A percentile compares a stretch with the other conserved stretches of the same genome.
These are phyloP conservation scores for Halotydeus destructor DNA, from an alignment of 1,140 invertebrate genomes.

Conservation along the genomic window DNA sequence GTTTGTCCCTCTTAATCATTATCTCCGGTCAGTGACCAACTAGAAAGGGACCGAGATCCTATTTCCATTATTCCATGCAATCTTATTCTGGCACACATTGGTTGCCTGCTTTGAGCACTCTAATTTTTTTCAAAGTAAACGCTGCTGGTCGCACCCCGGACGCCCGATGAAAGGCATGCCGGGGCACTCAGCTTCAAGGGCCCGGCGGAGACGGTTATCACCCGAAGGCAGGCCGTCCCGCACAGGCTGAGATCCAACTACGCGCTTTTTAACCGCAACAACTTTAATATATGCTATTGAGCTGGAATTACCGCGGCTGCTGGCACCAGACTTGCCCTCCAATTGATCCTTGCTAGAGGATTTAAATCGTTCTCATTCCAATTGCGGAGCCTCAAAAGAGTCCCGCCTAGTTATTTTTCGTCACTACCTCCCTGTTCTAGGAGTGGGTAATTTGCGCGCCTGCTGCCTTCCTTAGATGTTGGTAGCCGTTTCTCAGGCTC, in stretches of 20 bases:
- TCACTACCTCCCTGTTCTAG: slow-evolving; percentile 51
- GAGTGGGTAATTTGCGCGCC: slow-evolving; percentile 70
- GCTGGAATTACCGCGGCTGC: slow-evolving; percentile 63
- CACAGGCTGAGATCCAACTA: slow-evolving; percentile 23
- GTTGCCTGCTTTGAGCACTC: slow-evolving; percentile 28
- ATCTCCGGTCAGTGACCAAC: slow-evolving; percentile 36
- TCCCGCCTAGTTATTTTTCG: slow-evolving; percentile 67
- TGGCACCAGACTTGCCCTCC: slow-evolving; percentile 63
- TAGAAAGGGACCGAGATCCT: slow-evolving; percentile 51
- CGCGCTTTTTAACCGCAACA: slow-evolving; percentile 28
- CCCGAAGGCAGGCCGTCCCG: slow-evolving; percentile 6
- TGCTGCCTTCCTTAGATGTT: slow-evolving; percentile 80
- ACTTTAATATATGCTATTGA: slow-evolving; percentile 72
- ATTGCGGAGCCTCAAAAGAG: slow-evolving; percentile 54
- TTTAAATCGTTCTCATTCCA: slow-evolving; percentile 76
- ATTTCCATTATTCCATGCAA: slow-evolving; percentile 61
- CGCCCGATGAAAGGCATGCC: slow-evolving; percentile 24
- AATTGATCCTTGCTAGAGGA: slow-evolving; percentile 61
- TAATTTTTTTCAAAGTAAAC: slow-evolving; percentile 61
- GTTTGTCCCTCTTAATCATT: slow-evolving; percentile 39
- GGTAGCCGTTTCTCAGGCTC: slow-evolving; percentile 75
- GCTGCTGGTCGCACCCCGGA: too few relatives aligned
- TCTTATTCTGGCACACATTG: slow-evolving; percentile 37
- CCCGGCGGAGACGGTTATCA: slow-evolving; percentile 14
- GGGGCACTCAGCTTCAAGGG: slow-evolving; percentile 23